phyloP scores from a whole-genome alignment of 2,797 vertebrate species.

The Mus minutoides region DNA sequence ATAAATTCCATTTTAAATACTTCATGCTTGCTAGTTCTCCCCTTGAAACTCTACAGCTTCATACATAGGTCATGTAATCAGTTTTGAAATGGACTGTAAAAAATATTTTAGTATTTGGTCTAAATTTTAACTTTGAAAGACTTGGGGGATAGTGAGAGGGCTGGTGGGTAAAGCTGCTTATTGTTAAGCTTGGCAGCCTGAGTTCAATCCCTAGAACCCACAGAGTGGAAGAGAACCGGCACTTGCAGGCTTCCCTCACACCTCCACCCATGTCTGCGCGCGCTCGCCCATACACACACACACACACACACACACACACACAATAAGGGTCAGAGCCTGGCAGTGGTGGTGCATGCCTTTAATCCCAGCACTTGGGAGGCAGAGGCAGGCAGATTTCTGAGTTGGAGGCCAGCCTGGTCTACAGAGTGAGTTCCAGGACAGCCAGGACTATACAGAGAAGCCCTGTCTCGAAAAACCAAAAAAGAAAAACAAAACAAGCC shows the following conservation, averaged over 20 bases:
- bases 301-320: neutral
- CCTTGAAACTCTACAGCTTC: conserved; percentile 4
- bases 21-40: neutral
- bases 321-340: too few relatives aligned
- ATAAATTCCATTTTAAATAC: conserved; percentile 56
- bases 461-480: too few relatives aligned
- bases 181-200: neutral
- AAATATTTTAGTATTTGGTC: conserved; percentile 43
- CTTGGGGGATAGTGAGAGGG: neutral
- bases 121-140: conserved; percentile 51
- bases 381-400: too few relatives aligned
- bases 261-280: too few relatives aligned
- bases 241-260: neutral
- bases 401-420: too few relatives aligned
- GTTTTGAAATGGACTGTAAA: conserved; percentile 41
- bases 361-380: too few relatives aligned
- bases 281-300: too few relatives aligned
- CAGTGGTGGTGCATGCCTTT: too few relatives aligned
- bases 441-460: too few relatives aligned
- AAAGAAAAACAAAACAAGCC: too few relatives aligned
- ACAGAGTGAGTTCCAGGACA: too few relatives aligned
- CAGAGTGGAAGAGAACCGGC: neutral
- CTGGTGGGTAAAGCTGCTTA: neutral
- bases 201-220: neutral
- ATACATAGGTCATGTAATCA: conserved; percentile 14